Evolutionary conservation across 2,888 invertebrate species (phyloP).

Genomic region (Parnassius glacialis): DNA sequence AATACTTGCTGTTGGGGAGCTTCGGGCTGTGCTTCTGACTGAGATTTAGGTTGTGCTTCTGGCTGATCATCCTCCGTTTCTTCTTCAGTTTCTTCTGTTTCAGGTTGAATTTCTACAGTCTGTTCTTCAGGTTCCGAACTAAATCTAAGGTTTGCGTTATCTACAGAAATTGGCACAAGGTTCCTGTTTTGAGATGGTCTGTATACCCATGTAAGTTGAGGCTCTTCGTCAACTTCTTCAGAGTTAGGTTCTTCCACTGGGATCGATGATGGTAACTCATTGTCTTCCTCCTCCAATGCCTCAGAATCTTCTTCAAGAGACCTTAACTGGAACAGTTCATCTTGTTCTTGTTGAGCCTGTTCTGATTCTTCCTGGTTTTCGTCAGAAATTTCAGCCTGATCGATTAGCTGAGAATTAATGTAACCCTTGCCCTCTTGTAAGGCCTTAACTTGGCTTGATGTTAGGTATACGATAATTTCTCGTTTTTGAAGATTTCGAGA

Average conservation of each 20-base stretch:
- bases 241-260: constrained; percentile 21
- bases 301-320: constrained; percentile 12
- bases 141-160: constrained; percentile 15
- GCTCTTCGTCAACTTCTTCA: constrained; percentile 18
- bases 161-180: constrained; percentile 19
- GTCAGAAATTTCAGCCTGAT: constrained; percentile 28
- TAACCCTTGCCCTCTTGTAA: constrained; percentile 44
- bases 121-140: constrained; percentile 22
- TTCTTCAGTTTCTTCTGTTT: constrained; percentile 19
- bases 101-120: constrained; percentile 17
- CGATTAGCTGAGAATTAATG: constrained; percentile 25
- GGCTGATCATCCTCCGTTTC: constrained; percentile 8
- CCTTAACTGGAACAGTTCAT: constrained; percentile 4
- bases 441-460: constrained; percentile 57
- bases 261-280: constrained; percentile 5
- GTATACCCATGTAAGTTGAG: constrained; percentile 16
- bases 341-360: constrained; percentile 29
- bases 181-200: constrained; percentile 11
- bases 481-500: constrained; percentile 31
- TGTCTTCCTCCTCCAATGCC: constrained; percentile 4
- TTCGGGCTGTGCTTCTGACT: constrained; percentile 21
- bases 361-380: constrained; percentile 29
- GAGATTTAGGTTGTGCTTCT: too few species aligned
- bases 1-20: constrained; percentile 30
- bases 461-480: constrained; percentile 61